Evolutionary conservation across 2,797 vertebrate genomes (phyloP).

Genomic region (Mormyrus hasselquistii): DNA sequence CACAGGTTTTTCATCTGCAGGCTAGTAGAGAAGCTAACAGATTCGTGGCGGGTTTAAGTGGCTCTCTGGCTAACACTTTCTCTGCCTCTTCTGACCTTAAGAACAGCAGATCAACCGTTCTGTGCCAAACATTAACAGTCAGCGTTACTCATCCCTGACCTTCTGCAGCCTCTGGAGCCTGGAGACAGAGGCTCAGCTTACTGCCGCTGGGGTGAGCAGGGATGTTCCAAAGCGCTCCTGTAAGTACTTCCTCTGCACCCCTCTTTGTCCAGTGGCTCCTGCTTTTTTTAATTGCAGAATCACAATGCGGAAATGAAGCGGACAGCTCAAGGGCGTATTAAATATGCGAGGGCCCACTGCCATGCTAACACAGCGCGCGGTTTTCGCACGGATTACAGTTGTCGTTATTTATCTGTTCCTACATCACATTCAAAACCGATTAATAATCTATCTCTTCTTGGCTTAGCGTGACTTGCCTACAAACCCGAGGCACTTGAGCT

Average conservation of each 20-base stretch:
- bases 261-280: not conserved
- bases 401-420: slow-evolving; percentile 4
- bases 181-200: not conserved
- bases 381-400: slow-evolving; percentile 29
- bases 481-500: not conserved
- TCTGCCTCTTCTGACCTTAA: slow-evolving; percentile 15
- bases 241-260: slow-evolving; percentile 2
- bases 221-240: not conserved
- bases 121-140: not conserved
- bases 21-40: not conserved
- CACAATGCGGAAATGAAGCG: slow-evolving; percentile 35
- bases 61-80: not conserved
- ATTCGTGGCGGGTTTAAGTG: not conserved
- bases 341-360: slow-evolving; percentile 36
- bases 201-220: not conserved
- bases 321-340: slow-evolving; percentile 37
- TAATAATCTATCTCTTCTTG: not conserved
- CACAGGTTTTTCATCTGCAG: not conserved
- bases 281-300: slow-evolving; percentile 20
- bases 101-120: slow-evolving; percentile 6
- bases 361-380: slow-evolving; percentile 11
- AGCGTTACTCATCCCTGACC: not conserved
- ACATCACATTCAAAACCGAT: not conserved
- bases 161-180: not conserved
- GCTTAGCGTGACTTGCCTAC: not conserved